Percentiles rank a stretch among this genome's conserved stretches.
These are phyloP conservation scores for Syrmaticus mikado DNA, from an alignment of 2,113 vertebrate species.

Conservation along the genomic window DNA sequence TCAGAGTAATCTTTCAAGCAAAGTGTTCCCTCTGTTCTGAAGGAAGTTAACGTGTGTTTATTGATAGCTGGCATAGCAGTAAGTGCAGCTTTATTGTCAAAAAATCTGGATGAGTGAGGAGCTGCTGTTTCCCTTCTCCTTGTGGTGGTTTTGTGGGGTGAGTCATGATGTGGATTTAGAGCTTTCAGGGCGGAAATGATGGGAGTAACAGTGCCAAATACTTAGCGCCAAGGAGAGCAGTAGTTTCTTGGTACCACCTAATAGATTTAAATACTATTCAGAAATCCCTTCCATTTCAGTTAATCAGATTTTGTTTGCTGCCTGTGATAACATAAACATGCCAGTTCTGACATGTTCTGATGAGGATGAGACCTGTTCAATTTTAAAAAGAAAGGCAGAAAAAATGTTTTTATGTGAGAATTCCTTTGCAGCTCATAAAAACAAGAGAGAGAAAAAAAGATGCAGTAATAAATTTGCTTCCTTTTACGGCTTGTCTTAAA, in stretches of 20 bases:
- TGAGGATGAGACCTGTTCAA: conserved; percentile 3
- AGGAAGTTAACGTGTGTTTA: not conserved
- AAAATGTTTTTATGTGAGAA: not conserved
- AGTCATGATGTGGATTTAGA: not conserved
- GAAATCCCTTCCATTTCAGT: conserved; percentile 37
- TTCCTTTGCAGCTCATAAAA: conserved; percentile 4
- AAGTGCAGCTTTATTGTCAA: conserved; percentile 13
- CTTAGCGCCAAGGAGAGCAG: not conserved
- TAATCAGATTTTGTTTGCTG: conserved; percentile 61
- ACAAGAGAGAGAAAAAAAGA: not conserved
- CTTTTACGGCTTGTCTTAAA: not conserved
- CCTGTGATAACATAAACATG: not conserved
- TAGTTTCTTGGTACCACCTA: conserved; percentile 43
- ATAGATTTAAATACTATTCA: conserved; percentile 43
- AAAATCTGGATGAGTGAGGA: not conserved
- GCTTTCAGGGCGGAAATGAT: conserved; percentile 4
- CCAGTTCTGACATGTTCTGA: conserved; percentile 29
- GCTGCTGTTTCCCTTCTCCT: not conserved
- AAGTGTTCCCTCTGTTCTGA: not conserved
- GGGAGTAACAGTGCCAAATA: not conserved
- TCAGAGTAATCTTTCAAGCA: not conserved
- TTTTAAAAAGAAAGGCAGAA: not conserved
- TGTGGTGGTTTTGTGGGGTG: not conserved
- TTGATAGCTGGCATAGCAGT: not conserved
- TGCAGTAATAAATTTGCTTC: not conserved